A percentile compares a stretch with the other conserved stretches of the same genome.
These are phyloP conservation scores for Temnothorax unifasciatus DNA, from an alignment of 2,888 invertebrate genomes.

Conservation along the genomic window DNA sequence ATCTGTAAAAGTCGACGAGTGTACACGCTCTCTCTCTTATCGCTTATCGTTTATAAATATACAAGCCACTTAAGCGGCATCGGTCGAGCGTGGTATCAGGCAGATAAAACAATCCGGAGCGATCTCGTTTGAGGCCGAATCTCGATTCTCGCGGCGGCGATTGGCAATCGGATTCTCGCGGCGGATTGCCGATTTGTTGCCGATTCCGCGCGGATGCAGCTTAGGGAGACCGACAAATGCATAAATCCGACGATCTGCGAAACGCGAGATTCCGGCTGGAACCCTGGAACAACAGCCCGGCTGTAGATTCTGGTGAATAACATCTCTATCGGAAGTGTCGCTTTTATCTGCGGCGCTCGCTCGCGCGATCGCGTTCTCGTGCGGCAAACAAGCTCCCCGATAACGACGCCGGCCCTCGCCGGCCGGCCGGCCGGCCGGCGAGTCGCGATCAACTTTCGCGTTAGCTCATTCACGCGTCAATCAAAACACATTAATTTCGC, in stretches of 20 bases:
- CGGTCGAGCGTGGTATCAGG: too few species aligned
- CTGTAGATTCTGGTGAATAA: slow-evolving; percentile 31
- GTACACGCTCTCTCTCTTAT: slow-evolving; percentile 2
- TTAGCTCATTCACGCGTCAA: slow-evolving; percentile 35
- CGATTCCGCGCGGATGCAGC: too few species aligned
- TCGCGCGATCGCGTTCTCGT: slow-evolving; percentile 38
- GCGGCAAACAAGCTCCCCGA: slow-evolving; percentile 38
- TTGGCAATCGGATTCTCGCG: too few species aligned
- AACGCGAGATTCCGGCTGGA: too few species aligned
- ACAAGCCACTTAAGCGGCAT: background rate
- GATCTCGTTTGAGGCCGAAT: too few species aligned
- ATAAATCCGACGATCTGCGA: too few species aligned
- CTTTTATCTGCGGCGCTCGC: slow-evolving; percentile 25
- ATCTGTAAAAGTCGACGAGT: background rate
- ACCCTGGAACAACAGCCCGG: slow-evolving; percentile 2
- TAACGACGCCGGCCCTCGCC: background rate
- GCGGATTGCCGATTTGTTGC: too few species aligned
- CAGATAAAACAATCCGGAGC: too few species aligned
- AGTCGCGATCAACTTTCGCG: slow-evolving; percentile 17
- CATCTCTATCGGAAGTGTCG: slow-evolving; percentile 48
- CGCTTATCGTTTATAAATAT: slow-evolving; percentile 4
- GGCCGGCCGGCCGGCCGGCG: background rate
- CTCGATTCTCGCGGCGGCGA: too few species aligned
- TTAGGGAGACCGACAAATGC: too few species aligned
- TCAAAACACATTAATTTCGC: slow-evolving; percentile 44